Evolutionary conservation across 2,797 vertebrate genomes (phyloP), one percentile per base, ranked within the genome.

Genomic region (Micropoecilia bifurca): DNA sequence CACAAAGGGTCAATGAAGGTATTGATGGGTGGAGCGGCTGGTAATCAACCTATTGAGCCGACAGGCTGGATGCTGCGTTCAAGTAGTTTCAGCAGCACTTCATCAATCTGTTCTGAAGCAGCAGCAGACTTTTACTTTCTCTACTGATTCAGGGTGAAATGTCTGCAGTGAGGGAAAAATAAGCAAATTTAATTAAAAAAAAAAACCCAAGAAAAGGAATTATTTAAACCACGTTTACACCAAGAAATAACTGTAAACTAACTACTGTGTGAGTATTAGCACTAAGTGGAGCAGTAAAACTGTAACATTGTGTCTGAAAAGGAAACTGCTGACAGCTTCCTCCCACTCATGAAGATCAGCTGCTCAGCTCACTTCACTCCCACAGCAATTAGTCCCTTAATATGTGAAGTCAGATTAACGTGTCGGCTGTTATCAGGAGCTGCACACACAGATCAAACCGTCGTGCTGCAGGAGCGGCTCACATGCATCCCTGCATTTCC

Each of bases 221-320:
- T 16, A 80, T 87, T 85, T 81, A 77, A 83, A 86, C 74, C 71
- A 20, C 28, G 33, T 30, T 84, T 81, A 53, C 46, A 75, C 73
- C 71, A 53, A 55, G 84, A 69, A 82, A 78, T 90, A 91, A 89
- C 4, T 86, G 85, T 89, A 45, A 78, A 78, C 74, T 82, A 16
- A 85, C 90, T 87, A 91, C 76, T 57, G 41, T 73, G 61, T n/a
- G 30, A 76, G 82, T 74, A 87, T 71, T 90, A 86, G 84, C 83
- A 75, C 1, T n/a, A 47, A 63, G 75, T 30, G 20, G 69, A 80
- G 46, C 57, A 48, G 43, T 6, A 0, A 78, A 73, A 48, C 82
- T 30, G 50, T 46, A 57, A 68, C 47, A 43, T 59, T 43, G 43
- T 18, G 41, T 68, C 13, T 33, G 25, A 82, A 53, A 68, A 22